Evolutionary conservation across 2,888 invertebrate species (phyloP).

Genomic region (Chloroclysta siterata): DNA sequence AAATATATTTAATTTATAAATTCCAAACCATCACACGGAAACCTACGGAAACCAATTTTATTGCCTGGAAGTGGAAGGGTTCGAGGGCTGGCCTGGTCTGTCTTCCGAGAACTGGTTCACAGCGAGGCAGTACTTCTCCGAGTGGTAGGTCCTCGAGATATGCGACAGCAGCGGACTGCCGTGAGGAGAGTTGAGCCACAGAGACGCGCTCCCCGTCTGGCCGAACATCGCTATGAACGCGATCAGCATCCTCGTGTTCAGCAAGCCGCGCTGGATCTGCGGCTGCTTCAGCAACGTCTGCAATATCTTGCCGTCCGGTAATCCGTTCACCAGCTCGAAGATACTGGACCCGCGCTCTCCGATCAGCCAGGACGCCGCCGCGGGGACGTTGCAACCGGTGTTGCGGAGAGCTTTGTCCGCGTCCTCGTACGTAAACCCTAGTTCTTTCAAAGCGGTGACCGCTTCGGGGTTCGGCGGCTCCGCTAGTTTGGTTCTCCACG

Average conservation of each 20-base stretch:
- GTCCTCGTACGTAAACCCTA: constrained; percentile 67
- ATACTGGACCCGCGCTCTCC: constrained; percentile 77
- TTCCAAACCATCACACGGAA: constrained; percentile 8
- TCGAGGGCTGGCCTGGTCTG: constrained; percentile 43
- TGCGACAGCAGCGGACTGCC: constrained; percentile 76
- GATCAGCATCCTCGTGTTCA: constrained; percentile 76
- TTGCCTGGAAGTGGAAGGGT: constrained; percentile 69
- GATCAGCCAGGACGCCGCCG: constrained; percentile 75
- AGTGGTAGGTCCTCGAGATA: constrained; percentile 78
- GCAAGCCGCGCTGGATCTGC: constrained; percentile 73
- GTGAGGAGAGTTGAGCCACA: constrained; percentile 79
- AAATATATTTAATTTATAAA: neutral
- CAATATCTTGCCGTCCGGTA: constrained; percentile 72
- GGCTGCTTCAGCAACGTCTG: constrained; percentile 74
- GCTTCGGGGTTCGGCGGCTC: constrained; percentile 68
- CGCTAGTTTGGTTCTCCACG: constrained; percentile 66
- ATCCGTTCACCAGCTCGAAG: constrained; percentile 71
- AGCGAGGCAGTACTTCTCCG: constrained; percentile 78
- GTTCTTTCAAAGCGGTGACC: constrained; percentile 61
- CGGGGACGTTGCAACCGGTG: constrained; percentile 75
- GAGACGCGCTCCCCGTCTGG: constrained; percentile 70
- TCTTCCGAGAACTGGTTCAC: constrained; percentile 78
- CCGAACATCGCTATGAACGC: constrained; percentile 80
- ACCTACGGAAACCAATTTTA: constrained; percentile 44
- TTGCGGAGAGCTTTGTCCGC: constrained; percentile 66